phyloP scores from a whole-genome alignment of 2,888 invertebrate genomes.

The Ennomos fuscantarius region DNA sequence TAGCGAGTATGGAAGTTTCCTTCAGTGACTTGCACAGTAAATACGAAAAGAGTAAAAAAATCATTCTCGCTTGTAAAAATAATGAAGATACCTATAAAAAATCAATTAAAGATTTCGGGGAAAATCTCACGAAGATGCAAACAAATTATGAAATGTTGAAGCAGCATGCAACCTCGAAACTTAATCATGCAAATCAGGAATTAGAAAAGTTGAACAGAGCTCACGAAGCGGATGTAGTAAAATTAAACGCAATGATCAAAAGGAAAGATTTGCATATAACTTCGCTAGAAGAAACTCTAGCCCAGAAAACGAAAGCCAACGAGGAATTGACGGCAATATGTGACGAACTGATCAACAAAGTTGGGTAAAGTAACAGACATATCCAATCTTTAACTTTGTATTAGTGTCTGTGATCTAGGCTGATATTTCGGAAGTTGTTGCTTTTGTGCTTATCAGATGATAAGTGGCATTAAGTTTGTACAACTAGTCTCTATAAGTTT shows the following conservation, averaged over 20 bases:
- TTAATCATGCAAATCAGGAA: constrained; percentile 91
- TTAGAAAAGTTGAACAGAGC: constrained; percentile 89
- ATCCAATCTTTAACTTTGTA: constrained; percentile 52
- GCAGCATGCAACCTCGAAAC: constrained; percentile 94
- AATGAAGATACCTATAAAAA: constrained; percentile 89
- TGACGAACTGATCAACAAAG: constrained; percentile 94
- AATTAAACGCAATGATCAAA: constrained; percentile 93
- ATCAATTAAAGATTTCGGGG: constrained; percentile 88
- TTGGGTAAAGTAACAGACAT: constrained; percentile 63
- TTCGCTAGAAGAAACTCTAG: constrained; percentile 92
- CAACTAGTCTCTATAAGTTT: constrained; percentile 50
- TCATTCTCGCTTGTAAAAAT: constrained; percentile 81
- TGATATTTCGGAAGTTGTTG: constrained; percentile 52
- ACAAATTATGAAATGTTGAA: constrained; percentile 94
- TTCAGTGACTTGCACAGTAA: constrained; percentile 87
- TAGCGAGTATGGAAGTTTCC: constrained; percentile 86
- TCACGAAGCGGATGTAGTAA: constrained; percentile 92
- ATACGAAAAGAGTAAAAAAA: constrained; percentile 88
- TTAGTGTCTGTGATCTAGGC: constrained; percentile 58
- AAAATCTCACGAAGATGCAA: constrained; percentile 89
- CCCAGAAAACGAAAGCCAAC: constrained; percentile 96
- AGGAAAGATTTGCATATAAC: constrained; percentile 94
- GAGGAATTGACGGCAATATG: constrained; percentile 95
- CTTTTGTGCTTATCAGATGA: constrained; percentile 71
- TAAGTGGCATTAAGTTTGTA: constrained; percentile 66